A percentile compares a stretch with the other conserved stretches of the same genome.
Evolutionary conservation across 2,888 invertebrate species (phyloP).

Genomic region (Coelinius sp.): DNA sequence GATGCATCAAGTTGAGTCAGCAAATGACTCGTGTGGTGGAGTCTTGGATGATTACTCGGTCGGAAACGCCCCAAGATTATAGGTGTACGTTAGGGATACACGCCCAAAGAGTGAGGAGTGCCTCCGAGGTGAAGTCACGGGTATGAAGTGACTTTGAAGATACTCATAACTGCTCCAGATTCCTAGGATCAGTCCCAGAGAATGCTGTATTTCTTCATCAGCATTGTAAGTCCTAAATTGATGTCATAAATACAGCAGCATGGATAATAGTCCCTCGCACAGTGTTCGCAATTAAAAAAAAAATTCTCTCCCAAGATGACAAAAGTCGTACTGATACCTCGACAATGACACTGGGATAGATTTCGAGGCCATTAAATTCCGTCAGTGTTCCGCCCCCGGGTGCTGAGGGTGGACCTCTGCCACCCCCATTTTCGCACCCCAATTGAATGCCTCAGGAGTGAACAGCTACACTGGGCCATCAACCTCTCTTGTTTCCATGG

Average conservation of each 20-base stretch:
- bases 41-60: neutral
- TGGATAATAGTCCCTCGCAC: neutral
- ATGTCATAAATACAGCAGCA: neutral
- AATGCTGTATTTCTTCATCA: neutral
- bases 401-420: conserved; percentile 54
- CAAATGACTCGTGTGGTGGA: neutral
- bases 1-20: no score
- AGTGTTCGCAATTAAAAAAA: neutral
- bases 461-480: conserved; percentile 31
- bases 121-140: neutral
- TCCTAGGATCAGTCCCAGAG: neutral
- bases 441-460: conserved; percentile 55
- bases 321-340: neutral
- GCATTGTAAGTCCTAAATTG: neutral
- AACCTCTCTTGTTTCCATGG: conserved; percentile 58
- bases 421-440: conserved; percentile 59
- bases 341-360: conserved; percentile 19
- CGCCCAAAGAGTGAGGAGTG: conserved; percentile 9
- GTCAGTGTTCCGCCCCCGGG: conserved; percentile 59
- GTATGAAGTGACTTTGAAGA: neutral
- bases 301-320: neutral
- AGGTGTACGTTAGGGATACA: conserved; percentile 13
- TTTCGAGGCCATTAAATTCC: conserved; percentile 50
- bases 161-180: neutral
- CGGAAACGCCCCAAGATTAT: conserved; percentile 17